Base-by-base conservation (phyloP, 92 coral and sea anemone species). In the Ricordea florida region DNA sequence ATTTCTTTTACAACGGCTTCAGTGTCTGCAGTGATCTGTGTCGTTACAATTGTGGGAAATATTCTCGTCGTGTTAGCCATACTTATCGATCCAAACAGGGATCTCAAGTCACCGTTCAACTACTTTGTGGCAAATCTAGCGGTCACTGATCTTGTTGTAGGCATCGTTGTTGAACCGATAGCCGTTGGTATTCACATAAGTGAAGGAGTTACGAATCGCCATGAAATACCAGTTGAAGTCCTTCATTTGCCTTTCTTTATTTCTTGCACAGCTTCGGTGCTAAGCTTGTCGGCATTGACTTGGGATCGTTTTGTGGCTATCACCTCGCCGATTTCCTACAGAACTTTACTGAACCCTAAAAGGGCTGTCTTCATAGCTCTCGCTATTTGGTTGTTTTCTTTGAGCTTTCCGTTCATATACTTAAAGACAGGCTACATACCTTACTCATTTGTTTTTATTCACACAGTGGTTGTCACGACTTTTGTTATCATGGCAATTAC, bases 241-340 rank as follows among this genome's bases (percentile, higher is more conserved):
- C 6, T 62, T 15, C 86, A 81, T 13, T 62, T 90, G 63, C 40
- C 75, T 7, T 93, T 78, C 63, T 93, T 89, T 51, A 58, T 86
- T 18, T 85, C 91, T 1, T 78, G 93, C 44, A 82, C 93, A 18
- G 96, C 98, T 46, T 89, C 96, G 3, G 76, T 93, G 3, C 53
- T 93, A n/a, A 93, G 98, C 28, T 74, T 93, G 2, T 80, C 86
- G 3, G 82, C 96, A 5, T 79, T 93, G 11, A 85, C 94, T 10
- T 55, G 83, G 16, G 98, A 93, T 41, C 69, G 98, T 14, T 93
- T 78, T 58, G 51, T 82, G 2, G 96, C 93, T 0, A 71, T 93
- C 16, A 71, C 89, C 4, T 70, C 73, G 17, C 98, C 98, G 0
- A 66, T 86, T 21, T 49, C 72, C 18, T 91, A 91, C 57, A 40